A percentile compares a stretch with the other conserved stretches of the same genome.
Conservation (phyloP, 2,797 vertebrate species). For the Alectoris magna region DNA sequence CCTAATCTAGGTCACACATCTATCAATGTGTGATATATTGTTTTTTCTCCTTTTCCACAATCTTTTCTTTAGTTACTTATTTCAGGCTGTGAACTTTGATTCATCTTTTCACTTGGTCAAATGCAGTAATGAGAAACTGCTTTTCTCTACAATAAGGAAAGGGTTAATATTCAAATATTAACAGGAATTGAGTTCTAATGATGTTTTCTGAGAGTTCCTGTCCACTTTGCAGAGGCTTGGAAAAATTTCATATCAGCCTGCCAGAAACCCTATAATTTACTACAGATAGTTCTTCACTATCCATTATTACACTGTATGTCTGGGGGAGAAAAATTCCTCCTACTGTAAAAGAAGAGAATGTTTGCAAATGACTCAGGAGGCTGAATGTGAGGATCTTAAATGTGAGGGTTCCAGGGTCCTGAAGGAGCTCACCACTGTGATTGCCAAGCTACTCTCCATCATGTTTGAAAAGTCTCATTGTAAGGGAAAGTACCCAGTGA, state of each 20-base stretch:
- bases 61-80: not conserved
- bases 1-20: too few species aligned
- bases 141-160: not conserved
- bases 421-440: too few species aligned
- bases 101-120: not conserved
- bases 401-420: too few species aligned
- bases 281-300: not conserved
- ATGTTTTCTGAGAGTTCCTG: not conserved
- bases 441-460: too few species aligned
- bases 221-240: not conserved
- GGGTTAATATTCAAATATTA: not conserved
- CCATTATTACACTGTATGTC: not conserved
- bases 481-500: too few species aligned
- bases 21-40: not conserved
- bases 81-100: not conserved
- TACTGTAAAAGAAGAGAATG: too few species aligned
- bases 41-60: not conserved
- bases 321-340: too few species aligned
- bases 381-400: too few species aligned
- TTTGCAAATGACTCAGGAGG: too few species aligned
- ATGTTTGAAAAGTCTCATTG: too few species aligned
- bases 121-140: not conserved
- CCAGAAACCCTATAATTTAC: not conserved
- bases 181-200: not conserved
- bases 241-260: not conserved